phyloP scores from a whole-genome alignment of 2,888 invertebrate genomes.

The Pandemis corylana region DNA sequence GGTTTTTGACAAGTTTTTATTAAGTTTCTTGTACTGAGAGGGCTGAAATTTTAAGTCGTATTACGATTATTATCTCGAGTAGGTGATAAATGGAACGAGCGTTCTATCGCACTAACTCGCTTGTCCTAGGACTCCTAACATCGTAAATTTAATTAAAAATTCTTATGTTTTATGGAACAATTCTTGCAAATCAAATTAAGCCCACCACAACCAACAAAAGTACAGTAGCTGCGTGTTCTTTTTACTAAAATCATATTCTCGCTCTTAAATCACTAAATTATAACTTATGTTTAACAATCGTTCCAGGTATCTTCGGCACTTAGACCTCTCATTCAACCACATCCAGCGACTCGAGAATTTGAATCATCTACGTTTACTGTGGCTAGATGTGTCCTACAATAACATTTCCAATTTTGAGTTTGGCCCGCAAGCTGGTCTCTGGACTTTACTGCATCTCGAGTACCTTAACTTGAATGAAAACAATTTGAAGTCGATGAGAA shows the following conservation, averaged over 20 bases:
- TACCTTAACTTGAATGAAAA: conserved; percentile 83
- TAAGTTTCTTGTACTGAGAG: neutral
- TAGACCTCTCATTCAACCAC: conserved; percentile 86
- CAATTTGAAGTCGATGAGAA: conserved; percentile 78
- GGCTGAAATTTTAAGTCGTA: neutral
- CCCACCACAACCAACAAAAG: too few relatives aligned
- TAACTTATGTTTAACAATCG: neutral
- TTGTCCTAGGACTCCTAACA: too few relatives aligned
- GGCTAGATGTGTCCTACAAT: conserved; percentile 84
- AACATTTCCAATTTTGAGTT: conserved; percentile 79
- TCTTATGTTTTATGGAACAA: too few relatives aligned
- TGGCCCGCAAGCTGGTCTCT: conserved; percentile 70
- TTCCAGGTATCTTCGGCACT: conserved; percentile 82
- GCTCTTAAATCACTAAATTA: too few relatives aligned
- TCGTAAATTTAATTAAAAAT: too few relatives aligned
- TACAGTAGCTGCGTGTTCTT: too few relatives aligned
- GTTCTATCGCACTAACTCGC: too few relatives aligned
- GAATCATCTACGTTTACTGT: conserved; percentile 79
- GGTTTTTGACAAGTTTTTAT: conserved; percentile 58
- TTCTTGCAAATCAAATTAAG: too few relatives aligned
- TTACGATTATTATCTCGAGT: too few relatives aligned
- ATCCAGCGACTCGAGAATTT: conserved; percentile 85
- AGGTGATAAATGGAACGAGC: too few relatives aligned
- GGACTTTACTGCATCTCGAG: conserved; percentile 80
- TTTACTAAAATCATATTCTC: too few relatives aligned